Evolutionary conservation across 2,797 vertebrate genomes (phyloP).

Genomic region (Anguilla marmorata): DNA sequence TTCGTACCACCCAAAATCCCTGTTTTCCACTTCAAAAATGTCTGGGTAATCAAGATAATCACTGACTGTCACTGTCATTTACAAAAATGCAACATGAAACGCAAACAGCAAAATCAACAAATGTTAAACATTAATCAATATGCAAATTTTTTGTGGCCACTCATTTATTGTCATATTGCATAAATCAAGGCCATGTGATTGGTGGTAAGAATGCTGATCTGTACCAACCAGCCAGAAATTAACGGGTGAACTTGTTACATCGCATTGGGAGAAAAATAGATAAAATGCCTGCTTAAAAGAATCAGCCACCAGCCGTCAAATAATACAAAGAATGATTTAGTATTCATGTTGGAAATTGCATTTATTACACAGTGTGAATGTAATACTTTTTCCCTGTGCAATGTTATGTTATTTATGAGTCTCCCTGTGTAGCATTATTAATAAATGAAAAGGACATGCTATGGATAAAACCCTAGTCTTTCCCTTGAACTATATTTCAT

Average conservation of each 20-base stretch:
- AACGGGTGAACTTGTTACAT: slow-evolving; percentile 7
- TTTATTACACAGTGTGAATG: slow-evolving; percentile 58
- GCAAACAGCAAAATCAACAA: slow-evolving; percentile 1
- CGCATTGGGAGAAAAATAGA: not conserved
- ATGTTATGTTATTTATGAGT: slow-evolving; percentile 71
- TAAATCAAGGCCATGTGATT: slow-evolving; percentile 13
- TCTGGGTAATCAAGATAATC: not conserved
- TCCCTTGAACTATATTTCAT: slow-evolving; percentile 72
- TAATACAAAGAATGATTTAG: slow-evolving; percentile 14
- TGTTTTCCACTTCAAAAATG: not conserved
- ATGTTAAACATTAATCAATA: slow-evolving; percentile 9
- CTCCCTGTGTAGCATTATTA: slow-evolving; percentile 68
- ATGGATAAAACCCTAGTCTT: slow-evolving; percentile 37
- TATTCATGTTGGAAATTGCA: slow-evolving; percentile 65
- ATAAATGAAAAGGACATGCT: slow-evolving; percentile 67
- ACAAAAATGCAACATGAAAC: not conserved
- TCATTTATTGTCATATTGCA: slow-evolving; percentile 5
- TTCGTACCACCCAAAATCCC: not conserved
- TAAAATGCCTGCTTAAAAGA: not conserved
- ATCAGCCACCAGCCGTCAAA: not conserved
- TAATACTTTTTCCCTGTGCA: slow-evolving; percentile 63
- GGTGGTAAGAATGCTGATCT: not conserved
- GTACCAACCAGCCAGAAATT: not conserved
- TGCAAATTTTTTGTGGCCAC: not conserved
- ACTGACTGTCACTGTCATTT: not conserved